Base-by-base conservation (phyloP, 2,113 vertebrate genomes). In the Anarhynchus alexandrinus region DNA sequence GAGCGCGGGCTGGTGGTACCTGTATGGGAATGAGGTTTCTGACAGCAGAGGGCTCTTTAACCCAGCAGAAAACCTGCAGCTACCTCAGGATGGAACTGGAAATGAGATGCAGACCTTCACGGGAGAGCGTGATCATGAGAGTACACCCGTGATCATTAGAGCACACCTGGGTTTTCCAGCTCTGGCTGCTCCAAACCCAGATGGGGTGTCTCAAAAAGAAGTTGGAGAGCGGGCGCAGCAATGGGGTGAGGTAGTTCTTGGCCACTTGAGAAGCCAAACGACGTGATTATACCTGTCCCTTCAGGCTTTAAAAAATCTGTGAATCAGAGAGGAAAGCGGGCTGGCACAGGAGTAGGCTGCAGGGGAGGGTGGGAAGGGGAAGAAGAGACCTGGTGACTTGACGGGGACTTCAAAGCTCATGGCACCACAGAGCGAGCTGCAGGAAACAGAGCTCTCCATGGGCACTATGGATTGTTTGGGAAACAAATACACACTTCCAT, bases 31-130 rank as follows among this genome's bases (percentile, higher is more conserved):
- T 0, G 54, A 47, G 43, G n/a, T 13, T 90, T 55, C 88, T 72
- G 82, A 82, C 94, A 80, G 90, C 3, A 94, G 92, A 80, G 96
- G 92, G 90, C 96, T 93, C 95, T 70, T 94, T 2, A 88, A 23
- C 76, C 71, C 12, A 36, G 80, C 80, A 42, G 64, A 66, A 93
- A 94, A 81, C 72, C 49, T 61, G 57, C 86, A 40, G 61, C 67
- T 30, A 8, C 88, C 78, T 71, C 21, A 3, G 3, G 22, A 3
- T 57, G 49, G 67, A 29, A 15, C 67, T 73, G 80, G 76, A 34
- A 40, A 12, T 2, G 42, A 51, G 54, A 9, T 2, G 57, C 66
- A 55, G 49, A 14, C 70, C 71, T 94, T 65, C 34, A 14, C 0
- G 2, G 22, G n/a, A 22, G 54, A 70, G 59, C 0, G 0, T 1